Conservation (phyloP, 1,140 invertebrate species). For the Drosophila busckii region DNA sequence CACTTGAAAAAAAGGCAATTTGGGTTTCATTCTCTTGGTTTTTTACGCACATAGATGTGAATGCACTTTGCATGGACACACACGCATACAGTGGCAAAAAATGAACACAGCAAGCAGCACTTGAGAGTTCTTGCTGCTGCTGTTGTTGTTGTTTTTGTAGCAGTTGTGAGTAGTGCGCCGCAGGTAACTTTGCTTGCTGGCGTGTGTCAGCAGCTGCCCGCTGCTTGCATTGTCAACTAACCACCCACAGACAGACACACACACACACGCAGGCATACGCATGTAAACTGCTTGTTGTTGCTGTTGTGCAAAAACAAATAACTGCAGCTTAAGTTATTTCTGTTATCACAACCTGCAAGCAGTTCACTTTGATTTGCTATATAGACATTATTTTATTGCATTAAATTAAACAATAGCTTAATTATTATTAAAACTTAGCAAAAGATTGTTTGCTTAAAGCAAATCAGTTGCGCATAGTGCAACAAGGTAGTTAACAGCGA, state of each 20-base stretch:
- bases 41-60: slow-evolving; percentile 30
- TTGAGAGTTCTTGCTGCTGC: no score
- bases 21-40: slow-evolving; percentile 16
- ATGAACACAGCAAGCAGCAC: slow-evolving; percentile 1
- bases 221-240: not conserved
- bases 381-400: no score
- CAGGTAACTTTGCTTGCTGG: slow-evolving; percentile 11
- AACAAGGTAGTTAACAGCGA: no score
- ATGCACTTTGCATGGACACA: slow-evolving; percentile 25
- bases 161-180: not conserved
- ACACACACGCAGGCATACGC: not conserved
- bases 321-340: not conserved
- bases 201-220: slow-evolving; percentile 34
- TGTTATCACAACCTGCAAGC: not conserved
- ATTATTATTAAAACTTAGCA: no score
- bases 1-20: slow-evolving; percentile 51
- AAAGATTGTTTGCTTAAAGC: no score
- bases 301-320: slow-evolving; percentile 8
- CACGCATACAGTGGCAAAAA: not conserved
- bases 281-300: not conserved
- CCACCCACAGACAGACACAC: slow-evolving; percentile 25
- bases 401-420: no score
- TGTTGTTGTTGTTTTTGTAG: slow-evolving; percentile 11
- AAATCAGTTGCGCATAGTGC: no score
- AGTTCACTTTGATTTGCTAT: slow-evolving; percentile 15